Base-by-base conservation (phyloP, 92 coral and sea anemone genomes). In the Parazoanthus swiftii region DNA sequence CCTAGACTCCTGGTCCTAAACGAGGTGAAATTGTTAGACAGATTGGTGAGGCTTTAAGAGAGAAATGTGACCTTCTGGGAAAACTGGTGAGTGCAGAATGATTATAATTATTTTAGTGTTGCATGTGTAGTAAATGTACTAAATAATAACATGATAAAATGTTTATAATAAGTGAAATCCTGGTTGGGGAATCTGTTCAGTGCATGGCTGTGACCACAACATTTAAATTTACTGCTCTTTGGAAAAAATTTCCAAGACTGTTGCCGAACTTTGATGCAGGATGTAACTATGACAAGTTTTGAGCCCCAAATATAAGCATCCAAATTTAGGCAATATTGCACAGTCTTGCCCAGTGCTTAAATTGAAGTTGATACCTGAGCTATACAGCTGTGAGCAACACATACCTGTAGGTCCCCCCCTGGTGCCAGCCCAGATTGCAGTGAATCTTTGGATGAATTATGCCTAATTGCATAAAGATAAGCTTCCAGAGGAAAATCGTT, bases 11-110 rank as follows among this genome's bases (percentile, higher is more conserved):
- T 73, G 99, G 95, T 23, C 99, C 99, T 58, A 95, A 92, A 67
- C 88, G 99, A 87, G 99, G 99, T 63, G 99, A 97, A 74, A 89
- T 97, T 89, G 99, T 97, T 16, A 89, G 99, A 23, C 99, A 97
- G 77, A 94, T 97, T 89, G 98, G 98, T 8, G 95, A 91, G 74
- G 99, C 98, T 65, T 88, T 97, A 23, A 91, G 99, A 79, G 96
- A 90, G 5, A 93, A 97, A 85, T 84, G 93, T 44, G 93, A 91
- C 68, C 93, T 92, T 58, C 98, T 97, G 83, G 98, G 98, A 85
- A 97, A 93, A 82, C 90, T 97, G 95, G 99, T 97, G 65, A 90
- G 98, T 89, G 71, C 6, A 3, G 36, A 48, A 48, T 26, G 46
- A 23, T 26, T 4, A 29, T 29, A 29, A 29, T 0, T 33, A 65